Percentiles rank a stretch among this genome's conserved stretches.
These are phyloP conservation scores for Eustalomyia histrio DNA, from an alignment of 2,888 invertebrate genomes.

Conservation along the genomic window DNA sequence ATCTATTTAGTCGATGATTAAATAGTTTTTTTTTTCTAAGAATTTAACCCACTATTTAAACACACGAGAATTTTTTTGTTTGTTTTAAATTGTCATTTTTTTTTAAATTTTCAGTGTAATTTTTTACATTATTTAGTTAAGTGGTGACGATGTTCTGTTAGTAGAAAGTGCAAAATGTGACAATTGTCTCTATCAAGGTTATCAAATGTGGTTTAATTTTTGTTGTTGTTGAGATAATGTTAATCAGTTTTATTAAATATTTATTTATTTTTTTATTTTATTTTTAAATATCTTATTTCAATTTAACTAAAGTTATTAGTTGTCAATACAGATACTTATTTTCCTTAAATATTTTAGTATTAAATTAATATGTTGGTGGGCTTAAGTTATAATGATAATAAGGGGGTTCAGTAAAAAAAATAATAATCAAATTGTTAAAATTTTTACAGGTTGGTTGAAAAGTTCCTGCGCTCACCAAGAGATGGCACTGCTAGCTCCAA, in stretches of 20 bases:
- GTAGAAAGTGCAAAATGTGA: background rate
- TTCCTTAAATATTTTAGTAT: background rate
- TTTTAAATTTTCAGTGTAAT: background rate
- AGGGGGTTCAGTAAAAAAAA: background rate
- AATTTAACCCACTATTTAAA: background rate
- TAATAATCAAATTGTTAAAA: no score
- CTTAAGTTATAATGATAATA: background rate
- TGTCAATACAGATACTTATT: background rate
- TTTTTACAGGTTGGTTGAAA: no score
- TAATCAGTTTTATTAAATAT: constrained; percentile 1
- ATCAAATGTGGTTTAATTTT: constrained; percentile 34
- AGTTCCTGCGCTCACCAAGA: no score
- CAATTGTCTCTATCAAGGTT: constrained; percentile 48
- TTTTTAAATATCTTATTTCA: background rate
- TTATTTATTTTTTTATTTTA: background rate
- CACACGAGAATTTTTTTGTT: background rate
- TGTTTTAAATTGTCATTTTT: background rate
- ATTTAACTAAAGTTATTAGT: constrained; percentile 2
- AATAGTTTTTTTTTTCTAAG: no score
- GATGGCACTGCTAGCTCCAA: no score
- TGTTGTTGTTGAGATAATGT: background rate
- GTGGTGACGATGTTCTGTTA: background rate
- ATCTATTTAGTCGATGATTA: no score
- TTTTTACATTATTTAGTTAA: constrained; percentile 2
- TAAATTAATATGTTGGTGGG: background rate